These are phyloP conservation scores for Mobula birostris DNA, from an alignment of 2,113 vertebrate genomes.

Conservation along the genomic window DNA sequence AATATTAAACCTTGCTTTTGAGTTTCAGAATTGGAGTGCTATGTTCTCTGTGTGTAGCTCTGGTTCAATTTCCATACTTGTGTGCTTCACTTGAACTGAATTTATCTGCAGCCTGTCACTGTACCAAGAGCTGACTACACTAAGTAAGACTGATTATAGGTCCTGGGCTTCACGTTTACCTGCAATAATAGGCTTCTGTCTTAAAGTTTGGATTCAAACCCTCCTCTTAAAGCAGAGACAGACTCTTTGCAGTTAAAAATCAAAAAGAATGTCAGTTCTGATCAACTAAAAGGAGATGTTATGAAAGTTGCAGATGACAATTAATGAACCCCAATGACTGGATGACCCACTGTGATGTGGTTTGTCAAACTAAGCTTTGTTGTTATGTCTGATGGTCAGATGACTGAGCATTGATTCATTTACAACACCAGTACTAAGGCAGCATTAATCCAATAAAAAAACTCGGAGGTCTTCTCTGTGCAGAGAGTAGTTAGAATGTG, in stretches of 20 bases:
- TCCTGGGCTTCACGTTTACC: neutral
- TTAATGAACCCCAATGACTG: neutral
- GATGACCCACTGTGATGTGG: neutral
- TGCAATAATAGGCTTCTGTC: neutral
- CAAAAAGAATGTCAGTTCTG: neutral
- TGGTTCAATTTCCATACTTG: too few species aligned
- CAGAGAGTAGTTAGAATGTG: neutral
- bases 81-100: neutral
- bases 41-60: too few species aligned
- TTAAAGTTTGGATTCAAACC: neutral
- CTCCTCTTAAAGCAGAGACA: neutral
- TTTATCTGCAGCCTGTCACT: neutral
- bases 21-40: too few species aligned
- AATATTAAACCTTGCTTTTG: too few species aligned
- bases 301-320: neutral
- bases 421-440: neutral
- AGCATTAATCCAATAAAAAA: too few species aligned
- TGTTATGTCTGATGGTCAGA: neutral
- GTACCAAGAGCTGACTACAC: neutral
- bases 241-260: neutral
- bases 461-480: neutral
- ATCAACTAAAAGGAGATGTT: neutral
- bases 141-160: neutral
- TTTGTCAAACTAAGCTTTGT: neutral
- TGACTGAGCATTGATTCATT: neutral